Conservation (phyloP, 2,797 vertebrate genomes). For the Mallotus villosus region DNA sequence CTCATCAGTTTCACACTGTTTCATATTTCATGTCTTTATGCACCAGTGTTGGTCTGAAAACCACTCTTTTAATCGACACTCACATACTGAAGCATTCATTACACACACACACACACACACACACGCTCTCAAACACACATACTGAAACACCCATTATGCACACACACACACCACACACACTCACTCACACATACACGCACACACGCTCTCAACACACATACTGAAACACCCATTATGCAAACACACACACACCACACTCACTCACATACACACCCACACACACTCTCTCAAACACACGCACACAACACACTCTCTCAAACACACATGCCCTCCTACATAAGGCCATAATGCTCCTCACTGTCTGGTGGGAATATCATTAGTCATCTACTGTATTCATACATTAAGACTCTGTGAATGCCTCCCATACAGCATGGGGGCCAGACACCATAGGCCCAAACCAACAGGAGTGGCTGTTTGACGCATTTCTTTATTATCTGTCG, state of each 20-base stretch:
- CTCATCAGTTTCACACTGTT: too few relatives aligned
- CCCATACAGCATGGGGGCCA: constrained; percentile 36
- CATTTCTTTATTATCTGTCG: constrained; percentile 45
- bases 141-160: neutral
- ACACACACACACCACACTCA: constrained; percentile 5
- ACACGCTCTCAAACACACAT: constrained; percentile 1
- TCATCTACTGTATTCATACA: constrained; percentile 54
- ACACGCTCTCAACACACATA: neutral
- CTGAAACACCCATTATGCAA: constrained; percentile 17
- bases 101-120: constrained; percentile 4
- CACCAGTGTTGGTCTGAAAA: too few relatives aligned
- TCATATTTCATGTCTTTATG: too few relatives aligned
- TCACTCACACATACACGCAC: neutral
- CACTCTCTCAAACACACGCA: neutral
- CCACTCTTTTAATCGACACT: neutral
- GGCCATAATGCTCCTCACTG: neutral
- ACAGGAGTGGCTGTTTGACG: constrained; percentile 31
- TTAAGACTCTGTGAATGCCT: constrained; percentile 23
- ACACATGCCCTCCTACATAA: constrained; percentile 1
- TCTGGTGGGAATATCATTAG: constrained; percentile 48
- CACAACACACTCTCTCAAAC: neutral
- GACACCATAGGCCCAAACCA: constrained; percentile 44
- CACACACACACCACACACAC: neutral
- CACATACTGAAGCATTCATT: neutral
- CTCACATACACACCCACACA: constrained; percentile 3